A percentile compares a stretch with the other conserved stretches of the same genome.
Conservation (phyloP, 2,113 vertebrate species). For the Myotis lucifugus region DNA sequence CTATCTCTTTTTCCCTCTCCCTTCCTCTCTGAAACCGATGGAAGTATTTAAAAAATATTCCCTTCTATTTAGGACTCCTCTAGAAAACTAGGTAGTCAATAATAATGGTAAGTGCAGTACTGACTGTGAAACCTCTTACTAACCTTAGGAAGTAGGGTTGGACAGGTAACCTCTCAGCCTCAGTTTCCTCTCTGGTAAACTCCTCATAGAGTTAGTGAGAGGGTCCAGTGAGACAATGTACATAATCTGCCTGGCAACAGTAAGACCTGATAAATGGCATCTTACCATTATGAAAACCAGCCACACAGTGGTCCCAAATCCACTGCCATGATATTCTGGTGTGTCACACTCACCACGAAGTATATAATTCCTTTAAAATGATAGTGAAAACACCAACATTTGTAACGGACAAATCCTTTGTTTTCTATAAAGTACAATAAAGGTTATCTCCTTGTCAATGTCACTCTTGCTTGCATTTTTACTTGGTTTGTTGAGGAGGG, state of each 20-base stretch:
- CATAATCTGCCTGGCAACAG: background rate
- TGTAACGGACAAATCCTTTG: background rate
- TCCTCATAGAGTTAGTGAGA: background rate
- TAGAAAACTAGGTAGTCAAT: background rate
- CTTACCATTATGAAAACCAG: background rate
- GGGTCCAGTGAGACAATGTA: background rate
- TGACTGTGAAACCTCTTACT: background rate
- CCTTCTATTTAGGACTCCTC: background rate
- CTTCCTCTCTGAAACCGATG: no score
- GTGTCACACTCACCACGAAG: background rate
- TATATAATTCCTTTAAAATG: background rate
- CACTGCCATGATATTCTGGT: background rate
- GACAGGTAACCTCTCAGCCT: background rate
- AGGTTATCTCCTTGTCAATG: background rate
- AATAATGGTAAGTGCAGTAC: background rate
- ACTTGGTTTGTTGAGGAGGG: background rate
- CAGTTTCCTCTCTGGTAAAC: background rate
- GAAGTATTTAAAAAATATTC: background rate
- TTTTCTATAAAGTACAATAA: constrained; percentile 6
- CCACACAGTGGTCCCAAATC: background rate
- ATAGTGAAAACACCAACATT: background rate
- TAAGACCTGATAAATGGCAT: background rate
- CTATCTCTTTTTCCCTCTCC: no score
- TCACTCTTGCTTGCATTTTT: background rate
- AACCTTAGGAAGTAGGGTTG: background rate